A percentile compares a stretch with the other conserved stretches of the same genome.
Conservation (phyloP, 2,888 invertebrate species). For the Laothoe populi region DNA sequence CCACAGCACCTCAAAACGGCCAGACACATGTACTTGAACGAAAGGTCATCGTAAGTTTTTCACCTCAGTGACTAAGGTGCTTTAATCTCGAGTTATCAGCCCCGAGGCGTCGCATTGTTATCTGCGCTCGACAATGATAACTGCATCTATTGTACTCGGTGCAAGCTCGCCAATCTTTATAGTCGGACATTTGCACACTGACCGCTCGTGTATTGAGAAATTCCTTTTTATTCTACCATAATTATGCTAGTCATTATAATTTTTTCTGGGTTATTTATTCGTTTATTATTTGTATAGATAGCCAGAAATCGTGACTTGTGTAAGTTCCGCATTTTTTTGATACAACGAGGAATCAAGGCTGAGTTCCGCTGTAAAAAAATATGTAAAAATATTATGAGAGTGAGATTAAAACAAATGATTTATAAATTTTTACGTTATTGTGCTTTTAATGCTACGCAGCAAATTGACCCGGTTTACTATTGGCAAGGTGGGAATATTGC, state of each 20-base stretch:
- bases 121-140: constrained; percentile 36
- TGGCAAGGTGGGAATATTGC: too few relatives aligned
- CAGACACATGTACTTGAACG: background rate
- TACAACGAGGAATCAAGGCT: too few relatives aligned
- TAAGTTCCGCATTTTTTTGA: too few relatives aligned
- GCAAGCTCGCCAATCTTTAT: constrained; percentile 6
- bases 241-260: background rate
- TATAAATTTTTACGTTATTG: too few relatives aligned
- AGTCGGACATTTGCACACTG: constrained; percentile 1
- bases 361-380: too few relatives aligned
- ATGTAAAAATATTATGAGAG: too few relatives aligned
- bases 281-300: too few relatives aligned
- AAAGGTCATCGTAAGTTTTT: constrained; percentile 1
- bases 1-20: background rate
- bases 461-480: too few relatives aligned
- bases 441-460: too few relatives aligned
- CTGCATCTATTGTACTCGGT: constrained; percentile 28
- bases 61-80: background rate
- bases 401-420: too few relatives aligned
- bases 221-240: background rate
- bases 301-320: too few relatives aligned
- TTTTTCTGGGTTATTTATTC: background rate
- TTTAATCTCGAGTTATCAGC: constrained; percentile 15
- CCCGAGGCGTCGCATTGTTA: constrained; percentile 35
- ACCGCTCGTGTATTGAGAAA: background rate